A percentile compares a stretch with the other conserved stretches of the same genome.
phyloP scores from a whole-genome alignment of 2,113 vertebrate species.

The Zosterops japonicus region DNA sequence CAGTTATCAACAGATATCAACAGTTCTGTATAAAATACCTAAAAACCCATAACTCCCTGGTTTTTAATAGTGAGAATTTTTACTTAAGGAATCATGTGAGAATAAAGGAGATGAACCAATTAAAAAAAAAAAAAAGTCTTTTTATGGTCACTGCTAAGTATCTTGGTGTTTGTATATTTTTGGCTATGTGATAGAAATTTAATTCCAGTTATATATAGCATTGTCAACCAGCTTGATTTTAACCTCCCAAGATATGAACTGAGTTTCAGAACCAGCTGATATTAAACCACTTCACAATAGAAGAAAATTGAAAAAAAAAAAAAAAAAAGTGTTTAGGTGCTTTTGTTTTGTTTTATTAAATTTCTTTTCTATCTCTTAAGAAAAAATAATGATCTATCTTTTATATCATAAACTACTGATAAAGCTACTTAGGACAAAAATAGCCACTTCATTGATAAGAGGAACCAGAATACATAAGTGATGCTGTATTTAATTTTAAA shows the following conservation, averaged over 20 bases:
- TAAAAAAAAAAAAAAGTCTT: background rate
- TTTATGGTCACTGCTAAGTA: background rate
- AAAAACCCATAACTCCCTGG: background rate
- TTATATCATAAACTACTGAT: background rate
- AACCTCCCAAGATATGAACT: background rate
- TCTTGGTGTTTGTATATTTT: background rate
- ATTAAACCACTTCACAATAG: background rate
- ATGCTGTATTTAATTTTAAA: background rate
- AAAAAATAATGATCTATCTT: background rate
- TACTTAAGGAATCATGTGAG: background rate
- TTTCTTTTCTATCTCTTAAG: background rate
- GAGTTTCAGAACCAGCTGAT: background rate
- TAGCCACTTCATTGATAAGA: background rate
- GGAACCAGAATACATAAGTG: background rate
- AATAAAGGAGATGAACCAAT: background rate
- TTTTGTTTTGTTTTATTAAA: background rate
- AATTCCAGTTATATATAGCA: background rate
- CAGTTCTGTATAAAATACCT: background rate
- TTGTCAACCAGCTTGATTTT: background rate
- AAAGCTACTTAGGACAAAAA: background rate
- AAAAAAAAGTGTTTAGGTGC: background rate
- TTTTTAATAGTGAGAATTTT: background rate
- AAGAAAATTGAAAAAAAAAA: background rate
- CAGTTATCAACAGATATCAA: background rate
- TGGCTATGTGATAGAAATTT: background rate